These are phyloP conservation scores for Zaprionus gabonicus DNA, from an alignment of 1,140 invertebrate genomes.

Conservation along the genomic window DNA sequence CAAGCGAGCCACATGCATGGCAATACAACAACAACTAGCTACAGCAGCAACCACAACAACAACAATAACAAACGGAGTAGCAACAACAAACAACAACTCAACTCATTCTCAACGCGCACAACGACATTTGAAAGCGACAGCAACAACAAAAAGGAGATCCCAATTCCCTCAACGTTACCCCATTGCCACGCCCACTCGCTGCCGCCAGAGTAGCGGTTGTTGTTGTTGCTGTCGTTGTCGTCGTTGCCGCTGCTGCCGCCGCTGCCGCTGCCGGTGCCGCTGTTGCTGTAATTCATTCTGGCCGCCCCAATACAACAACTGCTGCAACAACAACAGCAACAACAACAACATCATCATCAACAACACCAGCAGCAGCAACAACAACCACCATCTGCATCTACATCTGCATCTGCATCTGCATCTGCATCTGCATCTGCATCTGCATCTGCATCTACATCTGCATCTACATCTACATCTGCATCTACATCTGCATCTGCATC, in stretches of 20 bases:
- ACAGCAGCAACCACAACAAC: constrained; percentile 10
- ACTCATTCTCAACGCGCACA: neutral
- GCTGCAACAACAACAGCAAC: constrained; percentile 60
- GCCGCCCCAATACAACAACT: constrained; percentile 80
- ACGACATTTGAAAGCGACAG: neutral
- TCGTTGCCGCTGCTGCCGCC: constrained; percentile 40
- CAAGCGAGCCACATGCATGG: constrained; percentile 56
- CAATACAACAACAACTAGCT: constrained; percentile 40
- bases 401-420: too few species aligned
- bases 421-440: too few species aligned
- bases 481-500: too few species aligned
- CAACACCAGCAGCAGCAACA: constrained; percentile 43
- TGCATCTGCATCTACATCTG: too few species aligned
- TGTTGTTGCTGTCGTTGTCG: constrained; percentile 16
- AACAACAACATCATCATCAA: constrained; percentile 43
- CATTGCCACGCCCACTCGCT: constrained; percentile 16
- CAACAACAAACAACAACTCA: neutral
- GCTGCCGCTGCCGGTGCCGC: constrained; percentile 46
- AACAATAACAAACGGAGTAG: neutral
- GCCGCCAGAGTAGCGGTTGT: neutral
- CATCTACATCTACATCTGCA: too few species aligned
- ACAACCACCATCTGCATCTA: constrained; percentile 1
- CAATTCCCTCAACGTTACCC: neutral
- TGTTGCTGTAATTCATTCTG: constrained; percentile 82
- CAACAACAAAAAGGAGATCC: constrained; percentile 6